Conservation (phyloP, 2,888 invertebrate species). For the Rhaphigaster nebulosa region DNA sequence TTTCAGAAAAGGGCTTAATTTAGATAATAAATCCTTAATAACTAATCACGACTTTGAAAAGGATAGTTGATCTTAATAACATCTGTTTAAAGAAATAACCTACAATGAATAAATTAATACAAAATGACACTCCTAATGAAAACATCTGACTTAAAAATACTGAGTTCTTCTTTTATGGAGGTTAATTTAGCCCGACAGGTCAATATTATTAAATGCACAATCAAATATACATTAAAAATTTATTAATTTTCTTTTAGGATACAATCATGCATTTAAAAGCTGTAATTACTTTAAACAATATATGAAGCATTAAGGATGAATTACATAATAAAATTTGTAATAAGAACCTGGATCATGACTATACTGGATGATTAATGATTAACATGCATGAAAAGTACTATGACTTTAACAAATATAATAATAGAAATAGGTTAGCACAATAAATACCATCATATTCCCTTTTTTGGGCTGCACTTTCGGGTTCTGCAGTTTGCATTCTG, state of each 20-base stretch:
- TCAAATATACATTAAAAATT: background rate
- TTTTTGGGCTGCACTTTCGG: constrained; percentile 48
- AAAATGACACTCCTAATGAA: background rate
- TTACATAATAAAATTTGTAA: background rate
- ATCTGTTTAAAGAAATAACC: background rate
- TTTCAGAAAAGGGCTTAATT: background rate
- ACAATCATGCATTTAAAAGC: background rate
- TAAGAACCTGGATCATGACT: background rate
- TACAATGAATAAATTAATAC: background rate
- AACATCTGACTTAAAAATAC: background rate
- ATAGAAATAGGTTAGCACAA: background rate
- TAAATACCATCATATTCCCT: constrained; percentile 53
- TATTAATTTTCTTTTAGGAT: background rate
- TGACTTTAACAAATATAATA: background rate
- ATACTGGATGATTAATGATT: background rate
- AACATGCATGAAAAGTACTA: background rate
- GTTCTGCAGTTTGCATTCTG: constrained; percentile 55
- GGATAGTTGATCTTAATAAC: background rate
- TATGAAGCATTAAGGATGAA: background rate
- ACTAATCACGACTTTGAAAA: background rate
- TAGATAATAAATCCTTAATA: background rate
- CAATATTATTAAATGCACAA: background rate
- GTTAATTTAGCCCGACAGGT: background rate
- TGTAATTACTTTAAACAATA: background rate
- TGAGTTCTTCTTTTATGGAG: background rate